Conservation (phyloP, 2,888 invertebrate genomes). For the Argyresthia albistria region DNA sequence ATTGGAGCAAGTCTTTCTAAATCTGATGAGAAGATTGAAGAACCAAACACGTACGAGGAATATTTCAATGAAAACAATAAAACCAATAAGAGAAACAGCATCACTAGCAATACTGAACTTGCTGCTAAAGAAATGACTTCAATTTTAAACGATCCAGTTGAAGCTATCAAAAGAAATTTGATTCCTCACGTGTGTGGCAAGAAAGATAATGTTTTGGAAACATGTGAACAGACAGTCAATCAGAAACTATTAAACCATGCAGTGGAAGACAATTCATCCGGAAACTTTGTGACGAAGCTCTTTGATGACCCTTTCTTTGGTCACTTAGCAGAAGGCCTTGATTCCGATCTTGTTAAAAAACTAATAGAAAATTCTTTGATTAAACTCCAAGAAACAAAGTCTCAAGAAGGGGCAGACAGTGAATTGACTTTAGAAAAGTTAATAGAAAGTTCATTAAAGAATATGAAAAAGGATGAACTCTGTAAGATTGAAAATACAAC, state of each 20-base stretch:
- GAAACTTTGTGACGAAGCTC: conserved; percentile 70
- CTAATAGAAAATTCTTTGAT: conserved; percentile 78
- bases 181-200: conserved; percentile 85
- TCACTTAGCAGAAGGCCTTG: conserved; percentile 74
- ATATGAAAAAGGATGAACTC: conserved; percentile 42
- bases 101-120: conserved; percentile 9
- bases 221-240: background rate
- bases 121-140: conserved; percentile 56
- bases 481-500: conserved; percentile 19
- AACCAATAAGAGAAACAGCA: conserved; percentile 9
- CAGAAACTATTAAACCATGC: conserved; percentile 17
- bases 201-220: conserved; percentile 34
- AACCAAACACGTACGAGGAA: conserved; percentile 55
- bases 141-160: conserved; percentile 79
- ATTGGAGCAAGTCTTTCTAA: conserved; percentile 52
- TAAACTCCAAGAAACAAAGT: conserved; percentile 68
- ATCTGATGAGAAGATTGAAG: conserved; percentile 26
- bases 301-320: conserved; percentile 77
- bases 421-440: conserved; percentile 62
- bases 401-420: conserved; percentile 54
- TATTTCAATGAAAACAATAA: conserved; percentile 37
- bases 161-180: conserved; percentile 81
- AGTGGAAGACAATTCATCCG: conserved; percentile 24
- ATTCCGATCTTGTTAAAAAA: conserved; percentile 74
- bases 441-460: conserved; percentile 62